Percentiles rank a stretch among this genome's conserved stretches.
Conservation (phyloP, 1,140 invertebrate species). For the Lepidurus arcticus region DNA sequence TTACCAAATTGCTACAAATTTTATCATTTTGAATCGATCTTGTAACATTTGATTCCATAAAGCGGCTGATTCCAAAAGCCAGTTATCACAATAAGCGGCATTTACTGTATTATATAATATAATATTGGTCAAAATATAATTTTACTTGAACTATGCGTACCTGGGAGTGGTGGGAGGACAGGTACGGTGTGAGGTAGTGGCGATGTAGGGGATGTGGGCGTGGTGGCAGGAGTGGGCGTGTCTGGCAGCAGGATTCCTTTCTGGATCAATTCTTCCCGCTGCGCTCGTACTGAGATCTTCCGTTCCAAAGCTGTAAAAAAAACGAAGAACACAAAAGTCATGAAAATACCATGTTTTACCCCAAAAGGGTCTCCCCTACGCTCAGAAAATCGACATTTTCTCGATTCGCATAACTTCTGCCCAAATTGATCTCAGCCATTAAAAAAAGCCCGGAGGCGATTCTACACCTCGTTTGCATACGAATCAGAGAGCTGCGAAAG, state of each 20-base stretch:
- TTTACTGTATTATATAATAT: not conserved
- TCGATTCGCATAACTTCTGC: not conserved
- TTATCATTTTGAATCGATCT: too few species aligned
- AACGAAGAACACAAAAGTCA: conserved; percentile 35
- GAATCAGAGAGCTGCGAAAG: not conserved
- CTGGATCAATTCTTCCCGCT: conserved; percentile 91
- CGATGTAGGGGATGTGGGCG: conserved; percentile 24
- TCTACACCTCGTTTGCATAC: not conserved
- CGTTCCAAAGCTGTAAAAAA: conserved; percentile 79
- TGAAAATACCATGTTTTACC: conserved; percentile 2
- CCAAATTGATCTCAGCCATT: conserved; percentile 1
- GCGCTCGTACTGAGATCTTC: conserved; percentile 94
- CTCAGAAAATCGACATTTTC: not conserved
- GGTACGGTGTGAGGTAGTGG: conserved; percentile 32
- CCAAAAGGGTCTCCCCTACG: not conserved
- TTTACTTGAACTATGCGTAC: conserved; percentile 28
- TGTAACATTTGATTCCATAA: too few species aligned
- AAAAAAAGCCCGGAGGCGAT: not conserved
- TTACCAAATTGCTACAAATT: too few species aligned
- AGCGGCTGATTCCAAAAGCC: too few species aligned
- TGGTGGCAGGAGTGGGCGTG: conserved; percentile 56
- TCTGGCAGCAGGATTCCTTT: conserved; percentile 90
- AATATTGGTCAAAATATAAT: not conserved
- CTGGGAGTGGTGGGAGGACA: conserved; percentile 35
- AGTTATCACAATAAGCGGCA: too few species aligned